A percentile compares a stretch with the other conserved stretches of the same genome.
Conservation (phyloP, 2,797 vertebrate species). For the Galaxias olidus region DNA sequence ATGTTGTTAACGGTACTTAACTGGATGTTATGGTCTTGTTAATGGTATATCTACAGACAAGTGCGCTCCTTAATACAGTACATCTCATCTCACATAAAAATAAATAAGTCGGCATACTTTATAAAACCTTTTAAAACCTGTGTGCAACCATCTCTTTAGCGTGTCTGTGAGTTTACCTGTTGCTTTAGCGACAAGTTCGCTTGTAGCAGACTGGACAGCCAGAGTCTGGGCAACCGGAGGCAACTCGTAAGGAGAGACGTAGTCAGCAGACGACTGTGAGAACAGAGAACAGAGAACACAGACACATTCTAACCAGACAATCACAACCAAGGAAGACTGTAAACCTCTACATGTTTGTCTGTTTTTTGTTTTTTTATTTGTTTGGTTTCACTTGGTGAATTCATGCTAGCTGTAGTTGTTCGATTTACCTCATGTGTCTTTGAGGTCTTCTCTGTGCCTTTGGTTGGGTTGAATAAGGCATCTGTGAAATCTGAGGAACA, state of each 20-base stretch:
- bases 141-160: too few relatives aligned
- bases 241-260: constrained; percentile 74
- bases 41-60: too few relatives aligned
- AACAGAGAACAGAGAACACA: constrained; percentile 42
- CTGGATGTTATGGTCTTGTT: too few relatives aligned
- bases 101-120: too few relatives aligned
- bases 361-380: too few relatives aligned
- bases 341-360: constrained; percentile 15
- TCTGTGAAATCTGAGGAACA: constrained; percentile 88
- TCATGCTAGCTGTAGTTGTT: neutral
- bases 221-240: constrained; percentile 49
- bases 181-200: constrained; percentile 29
- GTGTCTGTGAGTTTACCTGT: neutral
- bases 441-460: constrained; percentile 71
- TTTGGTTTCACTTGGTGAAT: too few relatives aligned
- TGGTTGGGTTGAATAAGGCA: constrained; percentile 94
- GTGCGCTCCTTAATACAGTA: too few relatives aligned
- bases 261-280: constrained; percentile 66
- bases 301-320: constrained; percentile 35
- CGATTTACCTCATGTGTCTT: constrained; percentile 72
- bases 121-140: too few relatives aligned
- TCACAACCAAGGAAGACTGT: constrained; percentile 34
- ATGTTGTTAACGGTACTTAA: too few relatives aligned
- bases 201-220: constrained; percentile 18
- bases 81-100: too few relatives aligned